Percentiles rank a stretch among this genome's conserved stretches.
phyloP scores from a whole-genome alignment of 2,888 invertebrate genomes.

The Chironomus tentans region DNA sequence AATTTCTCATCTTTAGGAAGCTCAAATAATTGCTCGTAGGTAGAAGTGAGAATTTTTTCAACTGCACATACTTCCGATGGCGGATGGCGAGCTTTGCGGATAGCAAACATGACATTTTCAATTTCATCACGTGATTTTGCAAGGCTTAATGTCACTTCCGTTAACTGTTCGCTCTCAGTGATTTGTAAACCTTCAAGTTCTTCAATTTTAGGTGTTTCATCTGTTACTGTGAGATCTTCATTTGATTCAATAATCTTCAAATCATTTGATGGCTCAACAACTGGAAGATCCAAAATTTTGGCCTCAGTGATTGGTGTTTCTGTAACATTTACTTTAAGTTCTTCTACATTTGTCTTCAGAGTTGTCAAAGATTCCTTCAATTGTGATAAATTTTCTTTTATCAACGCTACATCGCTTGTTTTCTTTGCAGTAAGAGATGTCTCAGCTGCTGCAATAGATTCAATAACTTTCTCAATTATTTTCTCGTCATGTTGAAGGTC shows the following conservation, averaged over 20 bases:
- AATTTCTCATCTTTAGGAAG: conserved; percentile 16
- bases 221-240: too few species aligned
- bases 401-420: not conserved
- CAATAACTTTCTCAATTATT: not conserved
- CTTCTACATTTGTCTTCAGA: conserved; percentile 28
- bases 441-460: not conserved
- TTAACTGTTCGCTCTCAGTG: not conserved
- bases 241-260: not conserved
- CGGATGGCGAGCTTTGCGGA: not conserved
- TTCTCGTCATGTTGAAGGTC: not conserved
- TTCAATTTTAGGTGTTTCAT: too few species aligned
- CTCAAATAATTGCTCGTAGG: conserved; percentile 26
- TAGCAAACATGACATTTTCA: conserved; percentile 1
- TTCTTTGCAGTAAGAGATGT: not conserved
- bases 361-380: conserved; percentile 23
- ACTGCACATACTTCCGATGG: conserved; percentile 18
- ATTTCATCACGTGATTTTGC: not conserved
- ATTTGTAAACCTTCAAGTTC: too few species aligned
- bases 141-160: not conserved
- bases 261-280: not conserved
- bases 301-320: conserved; percentile 29
- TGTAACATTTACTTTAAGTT: conserved; percentile 28
- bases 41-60: conserved; percentile 20
- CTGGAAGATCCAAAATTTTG: not conserved
- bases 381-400: not conserved